Evolutionary conservation across 2,888 invertebrate genomes (phyloP).

Genomic region (Agrochola litura): DNA sequence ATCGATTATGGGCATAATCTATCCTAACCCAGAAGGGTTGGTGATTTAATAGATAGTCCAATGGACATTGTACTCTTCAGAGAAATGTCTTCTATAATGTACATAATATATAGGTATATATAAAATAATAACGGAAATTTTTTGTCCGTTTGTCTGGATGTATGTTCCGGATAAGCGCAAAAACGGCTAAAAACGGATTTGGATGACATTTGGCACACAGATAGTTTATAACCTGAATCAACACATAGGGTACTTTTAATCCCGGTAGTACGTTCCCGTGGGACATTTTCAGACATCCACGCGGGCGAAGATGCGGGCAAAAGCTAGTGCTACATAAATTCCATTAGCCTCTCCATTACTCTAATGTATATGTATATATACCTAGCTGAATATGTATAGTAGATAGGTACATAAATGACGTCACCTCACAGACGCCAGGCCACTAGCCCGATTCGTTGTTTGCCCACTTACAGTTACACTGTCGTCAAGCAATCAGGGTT

Average conservation of each 20-base stretch:
- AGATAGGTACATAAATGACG: slow-evolving; percentile 23
- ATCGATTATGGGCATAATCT: too few species aligned
- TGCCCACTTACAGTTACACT: not conserved
- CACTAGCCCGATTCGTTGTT: slow-evolving; percentile 9
- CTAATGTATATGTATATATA: not conserved
- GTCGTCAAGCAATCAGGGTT: slow-evolving; percentile 9
- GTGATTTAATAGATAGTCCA: too few species aligned
- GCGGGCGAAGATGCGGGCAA: not conserved
- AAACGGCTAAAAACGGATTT: too few species aligned
- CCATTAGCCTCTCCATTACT: not conserved
- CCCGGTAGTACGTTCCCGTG: not conserved
- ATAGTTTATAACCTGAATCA: not conserved
- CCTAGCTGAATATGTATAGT: not conserved
- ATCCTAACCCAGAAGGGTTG: too few species aligned
- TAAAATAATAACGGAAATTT: too few species aligned
- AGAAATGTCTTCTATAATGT: too few species aligned
- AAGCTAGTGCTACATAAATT: not conserved
- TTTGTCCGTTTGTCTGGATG: too few species aligned
- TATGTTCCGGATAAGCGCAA: too few species aligned
- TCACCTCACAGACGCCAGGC: slow-evolving; percentile 24
- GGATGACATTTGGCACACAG: not conserved
- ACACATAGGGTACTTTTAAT: not conserved
- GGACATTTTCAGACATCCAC: not conserved
- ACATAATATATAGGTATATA: too few species aligned
- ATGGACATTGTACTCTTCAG: too few species aligned